These are phyloP conservation scores for Buphagus erythrorhynchus DNA, from an alignment of 2,797 vertebrate species.

Conservation along the genomic window DNA sequence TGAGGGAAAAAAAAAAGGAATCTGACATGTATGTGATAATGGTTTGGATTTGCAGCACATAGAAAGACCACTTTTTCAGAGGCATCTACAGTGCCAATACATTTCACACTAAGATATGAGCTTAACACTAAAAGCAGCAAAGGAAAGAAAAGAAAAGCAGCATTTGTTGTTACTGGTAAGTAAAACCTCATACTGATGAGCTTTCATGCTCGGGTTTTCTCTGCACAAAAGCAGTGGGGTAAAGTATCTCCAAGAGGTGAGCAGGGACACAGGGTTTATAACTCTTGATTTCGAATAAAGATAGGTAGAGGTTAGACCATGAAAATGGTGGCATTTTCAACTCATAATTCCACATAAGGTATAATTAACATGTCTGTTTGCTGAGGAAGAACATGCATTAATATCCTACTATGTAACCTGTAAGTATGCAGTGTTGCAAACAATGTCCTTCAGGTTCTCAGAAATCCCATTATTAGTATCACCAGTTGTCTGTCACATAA, in stretches of 20 bases:
- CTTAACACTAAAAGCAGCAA: not conserved
- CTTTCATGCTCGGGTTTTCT: not conserved
- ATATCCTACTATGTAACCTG: not conserved
- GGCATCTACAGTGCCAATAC: not conserved
- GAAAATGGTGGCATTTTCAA: not conserved
- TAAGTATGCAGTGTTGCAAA: not conserved
- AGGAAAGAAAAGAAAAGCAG: not conserved
- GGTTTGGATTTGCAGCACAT: not conserved
- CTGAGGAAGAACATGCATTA: not conserved
- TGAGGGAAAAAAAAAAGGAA: not conserved
- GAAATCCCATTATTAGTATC: slow-evolving; percentile 61
- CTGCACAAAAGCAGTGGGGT: not conserved
- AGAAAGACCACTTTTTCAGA: not conserved
- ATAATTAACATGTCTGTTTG: not conserved
- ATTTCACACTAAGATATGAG: not conserved
- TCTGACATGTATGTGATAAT: not conserved
- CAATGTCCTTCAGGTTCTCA: slow-evolving; percentile 22
- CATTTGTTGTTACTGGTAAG: not conserved
- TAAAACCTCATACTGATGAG: not conserved
- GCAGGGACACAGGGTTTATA: not conserved
- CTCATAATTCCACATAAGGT: not conserved
- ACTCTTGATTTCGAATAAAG: not conserved
- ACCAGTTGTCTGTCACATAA: slow-evolving; percentile 17
- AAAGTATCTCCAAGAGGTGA: not conserved
- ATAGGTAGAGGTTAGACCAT: not conserved